Percentiles rank a stretch among this genome's conserved stretches.
Conservation (phyloP, 2,888 invertebrate genomes). For the Lasioglossum oenotherae region DNA sequence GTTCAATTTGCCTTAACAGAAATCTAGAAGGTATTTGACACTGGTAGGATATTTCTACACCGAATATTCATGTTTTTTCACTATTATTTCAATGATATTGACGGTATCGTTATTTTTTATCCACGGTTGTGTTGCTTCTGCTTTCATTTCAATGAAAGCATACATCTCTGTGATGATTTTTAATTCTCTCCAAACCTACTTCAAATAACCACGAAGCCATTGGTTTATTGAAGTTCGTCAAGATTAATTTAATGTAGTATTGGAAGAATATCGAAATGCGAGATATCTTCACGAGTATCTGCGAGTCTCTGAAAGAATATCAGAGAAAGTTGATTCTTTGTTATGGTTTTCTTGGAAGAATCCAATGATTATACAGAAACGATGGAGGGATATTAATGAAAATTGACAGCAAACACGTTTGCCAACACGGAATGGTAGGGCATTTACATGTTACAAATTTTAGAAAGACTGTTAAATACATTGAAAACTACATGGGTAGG, state of each 20-base stretch:
- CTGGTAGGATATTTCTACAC: conserved; percentile 7
- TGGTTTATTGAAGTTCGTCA: not conserved
- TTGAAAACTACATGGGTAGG: conserved; percentile 8
- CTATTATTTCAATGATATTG: not conserved
- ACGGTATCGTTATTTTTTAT: not conserved
- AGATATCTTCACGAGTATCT: not conserved
- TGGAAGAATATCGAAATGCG: not conserved
- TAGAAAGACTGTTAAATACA: not conserved
- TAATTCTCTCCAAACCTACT: not conserved
- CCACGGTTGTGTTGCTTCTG: not conserved
- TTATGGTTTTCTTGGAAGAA: conserved; percentile 6
- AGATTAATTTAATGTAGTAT: too few species aligned
- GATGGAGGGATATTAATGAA: not conserved
- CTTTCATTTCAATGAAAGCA: not conserved
- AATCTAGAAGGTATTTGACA: not conserved
- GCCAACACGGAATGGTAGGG: not conserved
- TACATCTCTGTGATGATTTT: not conserved
- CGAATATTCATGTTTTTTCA: not conserved
- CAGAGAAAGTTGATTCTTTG: not conserved
- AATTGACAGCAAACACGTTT: conserved; percentile 4
- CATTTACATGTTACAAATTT: conserved; percentile 10
- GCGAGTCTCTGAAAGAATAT: not conserved
- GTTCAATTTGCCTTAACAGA: conserved; percentile 21
- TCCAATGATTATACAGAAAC: not conserved
- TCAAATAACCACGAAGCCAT: not conserved